These are phyloP conservation scores for Zaprionus capensis DNA, from an alignment of 1,140 invertebrate species.

Conservation along the genomic window DNA sequence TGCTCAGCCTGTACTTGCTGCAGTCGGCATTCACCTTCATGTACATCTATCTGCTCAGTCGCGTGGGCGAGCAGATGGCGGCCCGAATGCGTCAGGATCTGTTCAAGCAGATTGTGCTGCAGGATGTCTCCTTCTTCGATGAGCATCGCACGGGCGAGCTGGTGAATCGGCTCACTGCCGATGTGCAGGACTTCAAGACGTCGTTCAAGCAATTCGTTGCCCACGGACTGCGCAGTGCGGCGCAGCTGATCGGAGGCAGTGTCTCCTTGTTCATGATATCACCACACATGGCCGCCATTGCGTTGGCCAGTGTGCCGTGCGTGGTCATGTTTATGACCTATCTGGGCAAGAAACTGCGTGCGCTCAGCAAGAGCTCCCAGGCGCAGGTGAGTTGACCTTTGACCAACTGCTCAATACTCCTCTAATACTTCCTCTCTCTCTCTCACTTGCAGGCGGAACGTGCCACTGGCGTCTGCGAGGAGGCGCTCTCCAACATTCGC, in stretches of 20 bases:
- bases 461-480: constrained; percentile 94
- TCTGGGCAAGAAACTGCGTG: constrained; percentile 65
- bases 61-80: constrained; percentile 94
- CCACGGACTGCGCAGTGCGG: constrained; percentile 92
- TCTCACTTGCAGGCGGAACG: constrained; percentile 91
- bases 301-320: constrained; percentile 93
- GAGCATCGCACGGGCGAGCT: constrained; percentile 95
- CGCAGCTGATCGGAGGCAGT: constrained; percentile 88
- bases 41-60: constrained; percentile 94
- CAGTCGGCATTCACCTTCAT: constrained; percentile 95
- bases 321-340: constrained; percentile 88
- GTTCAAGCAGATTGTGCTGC: constrained; percentile 92
- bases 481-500: constrained; percentile 95
- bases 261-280: constrained; percentile 88
- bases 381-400: constrained; percentile 51
- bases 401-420: no score
- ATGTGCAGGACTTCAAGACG: constrained; percentile 98
- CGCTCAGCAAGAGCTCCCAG: constrained; percentile 77
- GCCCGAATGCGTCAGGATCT: constrained; percentile 91
- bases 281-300: constrained; percentile 93
- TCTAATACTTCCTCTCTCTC: constrained; percentile 63
- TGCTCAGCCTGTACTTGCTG: constrained; percentile 88
- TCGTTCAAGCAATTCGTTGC: constrained; percentile 96
- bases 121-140: constrained; percentile 97
- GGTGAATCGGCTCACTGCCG: constrained; percentile 94